Percentiles rank a stretch among this genome's conserved stretches.
phyloP scores from a whole-genome alignment of 2,797 vertebrate species.

The Sebastes vulpes region DNA sequence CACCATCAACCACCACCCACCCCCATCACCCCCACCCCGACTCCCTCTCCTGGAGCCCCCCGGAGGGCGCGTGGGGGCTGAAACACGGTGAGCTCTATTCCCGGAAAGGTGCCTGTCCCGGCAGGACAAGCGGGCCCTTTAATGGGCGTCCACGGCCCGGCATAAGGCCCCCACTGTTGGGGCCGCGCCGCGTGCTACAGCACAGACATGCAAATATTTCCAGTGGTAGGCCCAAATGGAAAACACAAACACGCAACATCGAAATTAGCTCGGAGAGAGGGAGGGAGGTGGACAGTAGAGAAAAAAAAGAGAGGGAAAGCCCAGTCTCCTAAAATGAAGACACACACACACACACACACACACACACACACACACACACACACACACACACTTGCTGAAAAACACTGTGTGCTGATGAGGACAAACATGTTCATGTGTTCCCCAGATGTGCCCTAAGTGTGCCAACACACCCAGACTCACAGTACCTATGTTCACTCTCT shows the following conservation, averaged over 20 bases:
- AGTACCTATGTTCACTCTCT: slow-evolving; percentile 48
- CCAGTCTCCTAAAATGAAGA: slow-evolving; percentile 69
- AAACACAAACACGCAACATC: slow-evolving; percentile 89
- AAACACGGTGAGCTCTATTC: slow-evolving; percentile 87
- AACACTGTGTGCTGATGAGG: slow-evolving; percentile 72
- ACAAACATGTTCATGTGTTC: slow-evolving; percentile 79
- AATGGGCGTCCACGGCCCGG: slow-evolving; percentile 80
- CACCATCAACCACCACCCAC: slow-evolving; percentile 43
- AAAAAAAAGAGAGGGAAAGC: slow-evolving; percentile 77
- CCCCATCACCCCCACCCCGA: slow-evolving; percentile 36
- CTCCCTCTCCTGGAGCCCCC: slow-evolving; percentile 68
- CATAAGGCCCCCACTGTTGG: slow-evolving; percentile 88
- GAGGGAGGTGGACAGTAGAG: slow-evolving; percentile 66
- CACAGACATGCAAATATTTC: slow-evolving; percentile 90
- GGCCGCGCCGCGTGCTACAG: slow-evolving; percentile 76
- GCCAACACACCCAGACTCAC: slow-evolving; percentile 54
- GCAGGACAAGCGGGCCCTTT: slow-evolving; percentile 85
- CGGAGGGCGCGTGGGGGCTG: slow-evolving; percentile 59
- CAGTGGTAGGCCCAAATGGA: slow-evolving; percentile 88
- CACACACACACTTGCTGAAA: slow-evolving; percentile 57
- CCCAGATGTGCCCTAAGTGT: slow-evolving; percentile 74
- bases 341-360: slow-evolving; percentile 48
- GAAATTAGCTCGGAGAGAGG: slow-evolving; percentile 82
- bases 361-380: slow-evolving; percentile 19
- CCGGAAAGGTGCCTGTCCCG: slow-evolving; percentile 84